Evolutionary conservation across 1,140 invertebrate species (phyloP).

Genomic region (Odontomachus brunneus): DNA sequence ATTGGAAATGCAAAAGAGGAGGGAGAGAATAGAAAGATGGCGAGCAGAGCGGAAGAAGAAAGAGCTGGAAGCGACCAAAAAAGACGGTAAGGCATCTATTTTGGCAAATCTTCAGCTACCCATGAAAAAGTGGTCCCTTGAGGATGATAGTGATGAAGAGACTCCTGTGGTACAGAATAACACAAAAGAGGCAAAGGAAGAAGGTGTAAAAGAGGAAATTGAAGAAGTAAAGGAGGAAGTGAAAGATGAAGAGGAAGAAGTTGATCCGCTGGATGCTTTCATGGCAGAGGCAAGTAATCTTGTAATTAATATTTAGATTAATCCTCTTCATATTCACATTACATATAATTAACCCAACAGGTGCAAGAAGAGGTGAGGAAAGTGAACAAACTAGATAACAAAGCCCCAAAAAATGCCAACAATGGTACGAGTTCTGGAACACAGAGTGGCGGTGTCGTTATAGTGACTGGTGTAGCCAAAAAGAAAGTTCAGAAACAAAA

Average conservation of each 20-base stretch:
- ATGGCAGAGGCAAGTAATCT: constrained; percentile 92
- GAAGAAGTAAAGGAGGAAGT: constrained; percentile 86
- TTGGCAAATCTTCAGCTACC: constrained; percentile 87
- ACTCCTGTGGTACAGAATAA: constrained; percentile 77
- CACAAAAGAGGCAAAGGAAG: constrained; percentile 85
- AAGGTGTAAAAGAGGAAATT: constrained; percentile 86
- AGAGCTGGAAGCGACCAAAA: constrained; percentile 92
- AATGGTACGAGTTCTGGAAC: constrained; percentile 83
- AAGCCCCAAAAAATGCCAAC: constrained; percentile 78
- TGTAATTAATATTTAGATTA: neutral
- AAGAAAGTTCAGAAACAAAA: constrained; percentile 91
- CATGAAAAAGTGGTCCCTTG: constrained; percentile 96
- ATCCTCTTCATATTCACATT: neutral
- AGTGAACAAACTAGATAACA: constrained; percentile 92
- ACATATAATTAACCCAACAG: constrained; percentile 77
- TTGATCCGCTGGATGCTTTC: constrained; percentile 98
- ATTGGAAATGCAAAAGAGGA: constrained; percentile 97
- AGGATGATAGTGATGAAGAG: constrained; percentile 94
- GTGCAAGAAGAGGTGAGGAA: constrained; percentile 96
- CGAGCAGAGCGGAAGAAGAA: constrained; percentile 91
- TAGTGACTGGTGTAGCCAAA: constrained; percentile 96
- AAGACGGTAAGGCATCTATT: constrained; percentile 88
- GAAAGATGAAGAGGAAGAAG: constrained; percentile 89
- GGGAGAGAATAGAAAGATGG: constrained; percentile 89
- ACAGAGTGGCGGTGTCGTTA: constrained; percentile 88